Percentiles rank a stretch among this genome's conserved stretches.
Conservation (phyloP, 2,888 invertebrate species). For the Scaptomyza caliginosa region DNA sequence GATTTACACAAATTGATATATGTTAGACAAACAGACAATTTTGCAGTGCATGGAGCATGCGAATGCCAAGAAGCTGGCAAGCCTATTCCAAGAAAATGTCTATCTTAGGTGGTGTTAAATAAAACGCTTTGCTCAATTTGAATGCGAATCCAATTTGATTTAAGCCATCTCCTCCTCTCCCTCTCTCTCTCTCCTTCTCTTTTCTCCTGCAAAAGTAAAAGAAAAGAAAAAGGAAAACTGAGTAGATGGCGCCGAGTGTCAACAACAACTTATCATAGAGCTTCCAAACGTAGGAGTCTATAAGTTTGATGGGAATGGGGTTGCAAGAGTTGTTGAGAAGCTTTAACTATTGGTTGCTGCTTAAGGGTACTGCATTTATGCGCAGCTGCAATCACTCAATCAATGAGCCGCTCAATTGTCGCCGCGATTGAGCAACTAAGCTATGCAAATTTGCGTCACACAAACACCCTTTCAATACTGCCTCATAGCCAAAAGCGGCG, state of each 20-base stretch:
- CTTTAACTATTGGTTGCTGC: constrained; percentile 2
- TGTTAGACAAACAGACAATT: neutral
- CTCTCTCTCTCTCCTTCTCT: neutral
- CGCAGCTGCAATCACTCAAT: constrained; percentile 69
- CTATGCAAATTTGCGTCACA: constrained; percentile 67
- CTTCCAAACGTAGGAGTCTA: neutral
- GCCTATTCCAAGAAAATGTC: constrained; percentile 20
- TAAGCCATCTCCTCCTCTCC: constrained; percentile 20
- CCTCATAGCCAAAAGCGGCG: no score
- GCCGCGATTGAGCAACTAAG: constrained; percentile 76
- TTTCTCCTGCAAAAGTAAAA: constrained; percentile 1
- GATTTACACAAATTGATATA: neutral
- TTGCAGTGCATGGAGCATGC: neutral
- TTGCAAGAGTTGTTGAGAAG: neutral
- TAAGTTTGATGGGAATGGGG: neutral
- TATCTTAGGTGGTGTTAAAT: constrained; percentile 26
- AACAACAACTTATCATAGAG: constrained; percentile 53
- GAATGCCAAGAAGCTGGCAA: constrained; percentile 39
- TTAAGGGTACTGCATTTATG: constrained; percentile 60
- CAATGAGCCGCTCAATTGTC: constrained; percentile 77
- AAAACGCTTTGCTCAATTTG: constrained; percentile 68
- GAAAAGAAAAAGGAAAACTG: constrained; percentile 35
- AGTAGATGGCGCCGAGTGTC: constrained; percentile 64
- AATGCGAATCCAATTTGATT: constrained; percentile 74
- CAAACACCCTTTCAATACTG: constrained; percentile 13